phyloP scores from a whole-genome alignment of 1,140 invertebrate species.

The Drosophila pseudoobscura region DNA sequence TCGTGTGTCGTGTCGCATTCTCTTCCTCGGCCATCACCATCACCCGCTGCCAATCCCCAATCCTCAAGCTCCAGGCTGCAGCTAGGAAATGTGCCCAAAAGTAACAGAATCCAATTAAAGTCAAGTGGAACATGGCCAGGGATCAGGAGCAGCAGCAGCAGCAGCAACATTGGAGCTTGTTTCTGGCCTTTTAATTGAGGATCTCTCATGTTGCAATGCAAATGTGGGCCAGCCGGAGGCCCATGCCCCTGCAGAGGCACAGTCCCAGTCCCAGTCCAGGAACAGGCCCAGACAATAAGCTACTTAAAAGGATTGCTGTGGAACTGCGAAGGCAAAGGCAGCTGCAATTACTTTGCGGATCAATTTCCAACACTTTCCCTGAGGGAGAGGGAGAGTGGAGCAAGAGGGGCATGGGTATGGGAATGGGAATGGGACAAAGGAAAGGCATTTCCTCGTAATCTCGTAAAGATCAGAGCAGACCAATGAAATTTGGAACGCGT shows the following conservation, averaged over 20 bases:
- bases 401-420: not conserved
- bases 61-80: constrained; percentile 14
- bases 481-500: constrained; percentile 67
- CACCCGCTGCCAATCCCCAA: no score
- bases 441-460: constrained; percentile 36
- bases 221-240: constrained; percentile 58
- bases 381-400: constrained; percentile 3
- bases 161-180: constrained; percentile 35
- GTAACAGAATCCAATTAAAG: constrained; percentile 78
- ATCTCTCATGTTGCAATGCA: constrained; percentile 66
- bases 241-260: not conserved
- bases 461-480: constrained; percentile 49
- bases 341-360: constrained; percentile 66
- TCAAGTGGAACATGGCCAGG: constrained; percentile 73
- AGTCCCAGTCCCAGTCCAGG: no score
- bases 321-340: constrained; percentile 5
- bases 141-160: constrained; percentile 30
- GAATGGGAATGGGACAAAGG: constrained; percentile 9
- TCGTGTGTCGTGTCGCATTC: constrained; percentile 76
- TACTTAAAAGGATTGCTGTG: constrained; percentile 56
- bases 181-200: constrained; percentile 67
- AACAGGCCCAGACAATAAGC: constrained; percentile 15
- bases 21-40: constrained; percentile 21
- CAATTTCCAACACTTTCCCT: constrained; percentile 71
- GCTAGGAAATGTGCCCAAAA: constrained; percentile 67